Evolutionary conservation across 2,113 vertebrate species (phyloP).

Genomic region (Rhinopomastus cyanomelas): DNA sequence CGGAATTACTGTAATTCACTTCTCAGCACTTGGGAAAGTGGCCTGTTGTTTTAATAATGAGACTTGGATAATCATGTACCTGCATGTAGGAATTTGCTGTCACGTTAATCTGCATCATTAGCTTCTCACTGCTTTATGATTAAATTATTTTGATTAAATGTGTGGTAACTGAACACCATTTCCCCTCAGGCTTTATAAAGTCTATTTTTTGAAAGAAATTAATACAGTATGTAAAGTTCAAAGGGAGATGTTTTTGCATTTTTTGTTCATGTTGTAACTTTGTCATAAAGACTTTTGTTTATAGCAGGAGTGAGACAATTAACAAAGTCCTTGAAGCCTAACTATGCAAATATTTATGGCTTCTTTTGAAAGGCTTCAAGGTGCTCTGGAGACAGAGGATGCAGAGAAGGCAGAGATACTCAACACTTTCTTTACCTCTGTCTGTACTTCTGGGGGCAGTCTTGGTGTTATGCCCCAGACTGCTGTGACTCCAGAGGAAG

Average conservation of each 20-base stretch:
- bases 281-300: not conserved
- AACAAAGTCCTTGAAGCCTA: not conserved
- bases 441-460: too few relatives aligned
- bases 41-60: not conserved
- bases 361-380: not conserved
- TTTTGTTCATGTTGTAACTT: not conserved
- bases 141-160: not conserved
- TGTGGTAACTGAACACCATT: not conserved
- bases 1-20: not conserved
- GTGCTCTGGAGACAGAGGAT: too few relatives aligned
- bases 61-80: not conserved
- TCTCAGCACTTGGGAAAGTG: not conserved
- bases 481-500: too few relatives aligned
- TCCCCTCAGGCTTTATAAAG: not conserved
- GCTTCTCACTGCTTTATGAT: not conserved
- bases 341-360: not conserved
- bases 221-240: not conserved
- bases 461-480: too few relatives aligned
- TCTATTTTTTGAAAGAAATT: not conserved
- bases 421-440: too few relatives aligned
- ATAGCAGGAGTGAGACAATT: not conserved
- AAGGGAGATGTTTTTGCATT: not conserved
- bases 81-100: not conserved
- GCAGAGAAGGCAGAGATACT: too few relatives aligned
- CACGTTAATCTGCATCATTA: not conserved